Base-by-base conservation (phyloP, 2,888 invertebrate genomes). In the Entomobrya multifasciata region DNA sequence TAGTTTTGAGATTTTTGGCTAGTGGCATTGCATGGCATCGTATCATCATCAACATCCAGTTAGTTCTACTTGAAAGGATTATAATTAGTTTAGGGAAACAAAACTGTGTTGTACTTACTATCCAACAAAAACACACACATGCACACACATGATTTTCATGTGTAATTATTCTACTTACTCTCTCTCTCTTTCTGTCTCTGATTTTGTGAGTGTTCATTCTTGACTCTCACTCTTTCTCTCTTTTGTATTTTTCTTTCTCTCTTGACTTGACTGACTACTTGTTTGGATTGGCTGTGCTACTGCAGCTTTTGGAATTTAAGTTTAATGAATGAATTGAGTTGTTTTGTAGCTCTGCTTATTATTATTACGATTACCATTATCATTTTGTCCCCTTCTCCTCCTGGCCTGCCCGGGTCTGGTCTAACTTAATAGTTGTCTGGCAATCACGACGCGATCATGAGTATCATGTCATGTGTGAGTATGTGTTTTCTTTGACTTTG, bases 81-180 rank as follows among this genome's bases (percentile, higher is more conserved):
- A 77, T 87, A 80, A 77, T 85, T 80, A 88, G 86, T 81, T 84
- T 84, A 77, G 76, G 84, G 84, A 77, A 65, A 72, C 72, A 72
- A 49, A 49, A 27, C 47, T 3, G 10, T 20, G 20, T 17, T 15
- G n/a, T 72, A 49, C 27, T 1, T 47, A 17, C 36, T n/a, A 3
- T 10, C 20, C 15, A 49, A 49, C n/a, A n/a, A n/a, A 62, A 4
- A 36, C 11, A 65, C 65, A 65, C 41, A 36, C 65, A 67, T 13
- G 5, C 65, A 65, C 17, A n/a, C 36, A 65, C 17, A 65, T 30
- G n/a, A 30, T 67, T 76, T 76, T 55, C 76, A 55, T 74, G 30
- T 52, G 72, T 74, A 52, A 25, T 65, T 52, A 52, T 52, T 52
- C 17, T 4, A 52, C 15, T n/a, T 52, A 4, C 17, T 52, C 60